These are phyloP conservation scores for Beroe ovata DNA, from an alignment of 37 sponge, comb jelly and placozoan genomes.

Conservation along the genomic window DNA sequence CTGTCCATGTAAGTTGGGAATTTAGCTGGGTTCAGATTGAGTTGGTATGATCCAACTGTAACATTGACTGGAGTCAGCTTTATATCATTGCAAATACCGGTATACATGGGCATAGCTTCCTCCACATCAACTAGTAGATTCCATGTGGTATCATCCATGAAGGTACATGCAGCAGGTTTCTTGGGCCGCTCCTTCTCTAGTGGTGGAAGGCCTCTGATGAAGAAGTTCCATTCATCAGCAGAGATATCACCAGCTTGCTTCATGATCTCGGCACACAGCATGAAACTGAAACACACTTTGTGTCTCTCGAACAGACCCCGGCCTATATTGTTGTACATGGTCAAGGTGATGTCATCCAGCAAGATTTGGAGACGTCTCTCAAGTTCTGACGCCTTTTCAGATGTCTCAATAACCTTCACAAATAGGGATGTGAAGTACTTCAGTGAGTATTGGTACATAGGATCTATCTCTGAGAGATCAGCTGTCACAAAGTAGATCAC, in stretches of 20 bases:
- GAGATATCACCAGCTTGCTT: slow-evolving; percentile 77
- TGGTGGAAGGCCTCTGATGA: slow-evolving; percentile 88
- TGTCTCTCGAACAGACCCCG: slow-evolving; percentile 95
- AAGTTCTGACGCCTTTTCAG: slow-evolving; percentile 81
- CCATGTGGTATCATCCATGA: slow-evolving; percentile 82
- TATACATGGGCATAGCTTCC: slow-evolving; percentile 76
- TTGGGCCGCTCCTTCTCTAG: slow-evolving; percentile 89
- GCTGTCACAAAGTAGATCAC: slow-evolving; percentile 98
- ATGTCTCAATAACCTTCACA: slow-evolving; percentile 89
- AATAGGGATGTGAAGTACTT: slow-evolving; percentile 92
- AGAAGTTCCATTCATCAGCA: slow-evolving; percentile 94
- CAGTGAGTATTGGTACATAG: slow-evolving; percentile 99
- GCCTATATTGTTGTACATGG: slow-evolving; percentile 92
- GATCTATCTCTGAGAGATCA: slow-evolving; percentile 90
- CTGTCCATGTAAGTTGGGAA: slow-evolving; percentile 72
- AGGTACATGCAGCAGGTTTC: slow-evolving; percentile 78
- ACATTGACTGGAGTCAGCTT: slow-evolving; percentile 76
- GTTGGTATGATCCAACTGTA: slow-evolving; percentile 73
- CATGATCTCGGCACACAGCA: slow-evolving; percentile 94
- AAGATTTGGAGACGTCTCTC: slow-evolving; percentile 80
- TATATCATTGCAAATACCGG: slow-evolving; percentile 71
- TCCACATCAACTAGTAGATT: slow-evolving; percentile 82
- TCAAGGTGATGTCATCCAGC: slow-evolving; percentile 75
- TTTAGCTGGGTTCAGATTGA: slow-evolving; percentile 75
- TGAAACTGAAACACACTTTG: slow-evolving; percentile 96